Evolutionary conservation across 2,797 vertebrate species (phyloP), one percentile per base, ranked within the genome.

Genomic region (Poeciliopsis paucimaculata): DNA sequence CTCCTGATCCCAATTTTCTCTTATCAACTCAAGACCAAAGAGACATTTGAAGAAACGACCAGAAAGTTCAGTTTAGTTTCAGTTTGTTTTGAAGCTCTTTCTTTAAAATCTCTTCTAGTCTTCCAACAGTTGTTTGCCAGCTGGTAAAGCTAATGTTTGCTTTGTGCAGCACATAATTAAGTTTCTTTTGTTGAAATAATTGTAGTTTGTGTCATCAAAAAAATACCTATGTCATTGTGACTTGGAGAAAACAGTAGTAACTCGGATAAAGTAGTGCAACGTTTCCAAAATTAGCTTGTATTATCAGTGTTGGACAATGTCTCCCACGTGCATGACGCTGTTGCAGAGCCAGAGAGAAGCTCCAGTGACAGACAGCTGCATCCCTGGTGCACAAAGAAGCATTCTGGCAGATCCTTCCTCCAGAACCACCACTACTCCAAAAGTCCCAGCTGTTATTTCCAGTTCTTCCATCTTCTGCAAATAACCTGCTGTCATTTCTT

Each of bases 1-100:
- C 28, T 84, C 46, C 72, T 77, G 64, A 78, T 83, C 79, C 74
- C 70, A 72, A 62, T 71, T 80, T 86, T 72, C 47, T 66, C 71
- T 77, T 36, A 73, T 77, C 18, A 39, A 3, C 3, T 47, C 39
- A 77, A 76, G 23, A 60, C 39, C 11, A 46, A 75, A 80, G 57
- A 85, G 74, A 79, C 34, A 70, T 70, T 75, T 49, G 71, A 77
- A 43, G 62, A 66, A 66, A 36, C 3, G 9, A 4, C 1, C 62
- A 23, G 70, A 2, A 0, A 13, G 76, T 55, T 28, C 4, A 76
- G 34, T 57, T 51, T 41, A 71, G 78, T 71, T 0, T 68, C 45
- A 45, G 77, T 16, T n/a, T 23, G 2, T 70, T 23, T 68, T 41
- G n/a, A 70, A 18, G 9, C 28, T 4, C 26, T 12, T 28, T 62